These are phyloP conservation scores for Colistium nudipinnis DNA, from an alignment of 2,113 vertebrate species.

Conservation along the genomic window DNA sequence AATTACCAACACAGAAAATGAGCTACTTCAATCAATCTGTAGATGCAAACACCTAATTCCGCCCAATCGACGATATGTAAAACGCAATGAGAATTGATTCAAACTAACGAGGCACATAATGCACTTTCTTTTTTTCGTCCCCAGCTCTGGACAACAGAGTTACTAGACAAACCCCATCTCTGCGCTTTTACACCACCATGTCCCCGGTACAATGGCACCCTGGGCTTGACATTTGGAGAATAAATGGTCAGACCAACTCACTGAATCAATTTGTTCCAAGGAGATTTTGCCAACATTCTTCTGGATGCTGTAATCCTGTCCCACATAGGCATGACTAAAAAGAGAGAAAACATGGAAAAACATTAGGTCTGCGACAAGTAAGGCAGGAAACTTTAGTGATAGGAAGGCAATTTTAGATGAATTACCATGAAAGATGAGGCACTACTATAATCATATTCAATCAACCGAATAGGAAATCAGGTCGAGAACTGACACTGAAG, in stretches of 20 bases:
- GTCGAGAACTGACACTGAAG: not conserved
- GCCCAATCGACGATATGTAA: not conserved
- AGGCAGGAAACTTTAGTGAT: not conserved
- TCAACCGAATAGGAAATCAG: slow-evolving; percentile 2
- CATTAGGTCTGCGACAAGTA: not conserved
- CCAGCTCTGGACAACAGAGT: not conserved
- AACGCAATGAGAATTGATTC: not conserved
- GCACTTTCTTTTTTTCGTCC: not conserved
- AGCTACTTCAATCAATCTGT: not conserved
- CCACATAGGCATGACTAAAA: slow-evolving; percentile 92
- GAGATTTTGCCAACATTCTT: slow-evolving; percentile 92
- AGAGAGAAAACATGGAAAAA: slow-evolving; percentile 24
- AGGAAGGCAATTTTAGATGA: too few species aligned
- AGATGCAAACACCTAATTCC: not conserved
- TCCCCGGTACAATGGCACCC: not conserved
- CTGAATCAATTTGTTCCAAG: slow-evolving; percentile 93
- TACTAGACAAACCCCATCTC: not conserved
- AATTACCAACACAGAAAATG: not conserved
- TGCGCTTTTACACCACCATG: not conserved
- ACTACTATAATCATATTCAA: too few species aligned
- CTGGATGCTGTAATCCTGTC: slow-evolving; percentile 93
- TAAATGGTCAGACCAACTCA: slow-evolving; percentile 77
- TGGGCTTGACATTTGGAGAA: slow-evolving; percentile 32
- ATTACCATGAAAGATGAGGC: too few species aligned
- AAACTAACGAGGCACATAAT: not conserved